Percentiles rank a stretch among this genome's conserved stretches.
These are phyloP conservation scores for Phyllopteryx taeniolatus DNA, from an alignment of 2,113 vertebrate genomes.

Conservation along the genomic window DNA sequence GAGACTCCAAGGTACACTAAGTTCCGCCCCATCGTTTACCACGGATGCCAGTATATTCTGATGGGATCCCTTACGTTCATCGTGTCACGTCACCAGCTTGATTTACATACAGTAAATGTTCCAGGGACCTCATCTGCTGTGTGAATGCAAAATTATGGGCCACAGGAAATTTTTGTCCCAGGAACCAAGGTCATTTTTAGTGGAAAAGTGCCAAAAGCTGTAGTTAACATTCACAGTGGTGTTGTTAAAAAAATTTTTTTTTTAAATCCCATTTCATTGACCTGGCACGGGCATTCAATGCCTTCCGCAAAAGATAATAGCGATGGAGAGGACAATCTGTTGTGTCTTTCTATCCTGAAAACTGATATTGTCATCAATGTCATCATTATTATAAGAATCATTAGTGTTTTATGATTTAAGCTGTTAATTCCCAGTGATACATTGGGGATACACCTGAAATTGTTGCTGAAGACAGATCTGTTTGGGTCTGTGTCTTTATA, in stretches of 20 bases:
- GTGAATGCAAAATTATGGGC: background rate
- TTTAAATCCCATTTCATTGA: background rate
- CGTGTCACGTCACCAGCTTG: too few species aligned
- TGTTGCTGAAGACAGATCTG: constrained; percentile 20
- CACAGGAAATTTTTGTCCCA: background rate
- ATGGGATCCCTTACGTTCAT: too few species aligned
- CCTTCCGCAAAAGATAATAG: background rate
- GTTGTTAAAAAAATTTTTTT: background rate
- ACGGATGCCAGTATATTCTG: too few species aligned
- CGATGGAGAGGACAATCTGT: background rate
- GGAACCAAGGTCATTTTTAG: background rate
- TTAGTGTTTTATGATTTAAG: background rate
- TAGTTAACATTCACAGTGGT: background rate
- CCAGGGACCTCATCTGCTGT: background rate
- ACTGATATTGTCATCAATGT: background rate
- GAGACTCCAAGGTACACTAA: too few species aligned
- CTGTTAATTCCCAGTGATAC: constrained; percentile 2
- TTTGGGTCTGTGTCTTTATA: constrained; percentile 1
- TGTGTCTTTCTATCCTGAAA: background rate
- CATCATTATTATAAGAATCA: background rate
- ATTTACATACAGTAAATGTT: too few species aligned
- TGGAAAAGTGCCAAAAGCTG: background rate
- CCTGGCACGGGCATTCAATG: background rate
- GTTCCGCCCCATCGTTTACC: too few species aligned
- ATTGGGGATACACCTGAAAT: background rate